phyloP scores from a whole-genome alignment of 2,888 invertebrate genomes.

The Melolontha melolontha region DNA sequence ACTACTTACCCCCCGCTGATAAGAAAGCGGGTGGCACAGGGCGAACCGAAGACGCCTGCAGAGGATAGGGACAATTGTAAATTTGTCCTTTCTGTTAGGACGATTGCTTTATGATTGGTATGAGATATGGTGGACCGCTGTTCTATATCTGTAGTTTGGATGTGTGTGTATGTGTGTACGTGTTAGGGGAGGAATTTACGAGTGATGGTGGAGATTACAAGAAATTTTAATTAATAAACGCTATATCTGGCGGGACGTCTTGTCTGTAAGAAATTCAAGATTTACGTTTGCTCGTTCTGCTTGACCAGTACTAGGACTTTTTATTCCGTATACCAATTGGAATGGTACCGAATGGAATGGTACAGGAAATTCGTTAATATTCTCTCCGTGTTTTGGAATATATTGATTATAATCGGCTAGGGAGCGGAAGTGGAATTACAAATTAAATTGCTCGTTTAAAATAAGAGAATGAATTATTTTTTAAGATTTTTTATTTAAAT shows the following conservation, averaged over 20 bases:
- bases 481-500: too few species aligned
- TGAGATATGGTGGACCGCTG: conserved; percentile 12
- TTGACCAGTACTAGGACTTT: background rate
- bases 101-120: conserved; percentile 2
- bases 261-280: conserved; percentile 8
- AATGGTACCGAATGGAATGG: too few species aligned
- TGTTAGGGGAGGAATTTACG: background rate
- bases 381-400: too few species aligned
- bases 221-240: conserved; percentile 35
- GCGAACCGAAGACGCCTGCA: too few species aligned
- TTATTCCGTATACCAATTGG: background rate
- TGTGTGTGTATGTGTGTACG: background rate
- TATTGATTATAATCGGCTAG: too few species aligned
- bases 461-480: too few species aligned
- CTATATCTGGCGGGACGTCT: conserved; percentile 9
- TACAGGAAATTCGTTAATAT: too few species aligned
- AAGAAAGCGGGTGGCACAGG: background rate
- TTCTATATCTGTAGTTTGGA: background rate
- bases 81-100: conserved; percentile 15
- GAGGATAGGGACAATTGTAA: conserved; percentile 12
- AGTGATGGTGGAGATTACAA: conserved; percentile 4
- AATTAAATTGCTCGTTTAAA: too few species aligned
- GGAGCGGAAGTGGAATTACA: too few species aligned
- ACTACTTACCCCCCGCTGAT: conserved; percentile 25
- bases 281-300: background rate